Base-by-base conservation (phyloP, 2,113 vertebrate species). In the Nothoprocta pentlandii region DNA sequence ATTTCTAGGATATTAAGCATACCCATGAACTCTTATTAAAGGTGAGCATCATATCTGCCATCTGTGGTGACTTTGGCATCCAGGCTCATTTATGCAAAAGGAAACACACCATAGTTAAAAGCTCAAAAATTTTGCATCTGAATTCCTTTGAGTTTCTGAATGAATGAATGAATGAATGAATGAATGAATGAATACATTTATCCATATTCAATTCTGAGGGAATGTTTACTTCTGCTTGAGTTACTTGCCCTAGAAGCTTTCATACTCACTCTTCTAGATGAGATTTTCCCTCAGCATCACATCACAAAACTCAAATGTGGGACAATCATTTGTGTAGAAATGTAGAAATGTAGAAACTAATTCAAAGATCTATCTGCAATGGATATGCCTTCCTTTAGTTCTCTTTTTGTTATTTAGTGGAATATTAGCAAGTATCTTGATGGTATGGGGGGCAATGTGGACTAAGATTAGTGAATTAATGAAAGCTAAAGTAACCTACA, bases 31-130 rank as follows among this genome's bases (percentile, higher is more conserved):
- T 4, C 2, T 74, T 90, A 80, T 39, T 41, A 70, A 70, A 47
- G n/a, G 41, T 90, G 49, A 86, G 41, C 53, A 28, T 41, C 17
- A 70, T 12, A 54, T 78, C 83, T 74, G 19, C 8, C 30, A 19
- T 80, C 30, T 74, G 70, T 77, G 8, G 15, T 54, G 36, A 80
- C 26, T 70, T 86, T 49, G 61, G 26, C 30, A 78, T 17, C 22
- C 74, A 86, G 64, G 22, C 4, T 77, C 77, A 69, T 89, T 93
- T 66, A 53, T 46, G 64, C 59, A 77, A 90, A 94, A 86, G 32
- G 9, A 88, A 92, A 41, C 34, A 85, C 28, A n/a, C 12, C 54
- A 16, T 26, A 49, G 21, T 25, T 80, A 42, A 7, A 51, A 79
- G 13, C 9, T 71, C 32, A 90, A 25, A 54, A 86, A 54, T 83